Base-by-base conservation (phyloP, 2,113 vertebrate species). In the Camelus bactrianus region DNA sequence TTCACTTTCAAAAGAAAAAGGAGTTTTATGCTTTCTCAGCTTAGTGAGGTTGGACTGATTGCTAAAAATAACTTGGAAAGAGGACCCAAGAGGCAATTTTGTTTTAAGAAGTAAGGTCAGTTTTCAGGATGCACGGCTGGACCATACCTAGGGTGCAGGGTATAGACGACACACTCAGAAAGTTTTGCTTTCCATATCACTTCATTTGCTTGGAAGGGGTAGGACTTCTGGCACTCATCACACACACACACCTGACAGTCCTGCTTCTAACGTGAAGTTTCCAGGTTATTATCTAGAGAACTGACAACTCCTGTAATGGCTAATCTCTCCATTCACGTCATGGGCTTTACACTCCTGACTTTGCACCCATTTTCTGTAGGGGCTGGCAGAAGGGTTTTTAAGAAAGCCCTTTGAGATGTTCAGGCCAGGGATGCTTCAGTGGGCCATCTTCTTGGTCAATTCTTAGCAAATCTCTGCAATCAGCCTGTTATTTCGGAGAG, bases 31-130 rank as follows among this genome's bases (percentile, higher is more conserved):
- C 69, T 97, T 96, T 82, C 60, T 56, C 77, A 94, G 50, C 35
- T 95, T 50, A 81, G 13, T 28, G 52, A 97, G 11, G 15, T 85
- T 89, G 52, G 32, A 54, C 10, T 65, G 13, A 50, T 60, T 56
- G 28, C 35, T 69, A 94, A 97, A 95, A 93, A 50, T 88, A 93
- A 15, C 65, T 91, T 89, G n/a, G 58, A 85, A 94, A 93, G 28
- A 87, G 46, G 69, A 90, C 19, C 30, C 46, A 91, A 94, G 24
- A 60, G 50, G 26, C 54, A 50, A 83, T 96, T 92, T 89, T 85
- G 20, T 91, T 95, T 81, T 69, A 12, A 82, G 24, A 82, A 70
- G 56, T 54, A 82, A 82, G 35, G 79, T 77, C 80, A 87, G 19
- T 87, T 94, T 93, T 94, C 38, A 87, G 54, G 90, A 79, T 58